These are phyloP conservation scores for Dioctria rufipes DNA, from an alignment of 2,888 invertebrate species.

Conservation along the genomic window DNA sequence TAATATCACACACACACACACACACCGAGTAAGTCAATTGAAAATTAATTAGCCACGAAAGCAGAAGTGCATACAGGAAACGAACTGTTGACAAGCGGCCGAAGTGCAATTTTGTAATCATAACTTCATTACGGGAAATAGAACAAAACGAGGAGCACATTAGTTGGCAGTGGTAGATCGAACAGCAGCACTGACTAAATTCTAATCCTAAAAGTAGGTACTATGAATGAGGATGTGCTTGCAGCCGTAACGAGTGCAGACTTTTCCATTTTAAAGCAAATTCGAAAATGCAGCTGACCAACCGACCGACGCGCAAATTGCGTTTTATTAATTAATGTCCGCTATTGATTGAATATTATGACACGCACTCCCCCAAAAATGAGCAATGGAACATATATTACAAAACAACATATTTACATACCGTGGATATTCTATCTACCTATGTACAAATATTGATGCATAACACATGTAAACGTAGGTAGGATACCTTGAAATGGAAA, in stretches of 20 bases:
- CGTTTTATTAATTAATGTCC: slow-evolving; percentile 44
- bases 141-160: background rate
- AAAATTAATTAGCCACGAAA: slow-evolving; percentile 56
- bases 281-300: background rate
- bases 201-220: slow-evolving; percentile 3
- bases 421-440: too few relatives aligned
- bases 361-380: background rate
- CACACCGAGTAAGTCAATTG: slow-evolving; percentile 5
- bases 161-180: slow-evolving; percentile 5
- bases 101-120: slow-evolving; percentile 55
- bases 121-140: slow-evolving; percentile 55
- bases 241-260: too few relatives aligned
- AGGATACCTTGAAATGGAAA: background rate
- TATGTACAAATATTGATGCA: too few relatives aligned
- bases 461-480: too few relatives aligned
- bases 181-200: background rate
- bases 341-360: slow-evolving; percentile 38
- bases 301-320: slow-evolving; percentile 6
- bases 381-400: background rate
- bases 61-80: slow-evolving; percentile 48
- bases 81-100: slow-evolving; percentile 43
- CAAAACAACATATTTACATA: background rate
- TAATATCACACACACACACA: too few relatives aligned
- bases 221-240: background rate
- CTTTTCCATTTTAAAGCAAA: too few relatives aligned